These are phyloP conservation scores for Listronotus bonariensis DNA, from an alignment of 1,140 invertebrate genomes.

Conservation along the genomic window DNA sequence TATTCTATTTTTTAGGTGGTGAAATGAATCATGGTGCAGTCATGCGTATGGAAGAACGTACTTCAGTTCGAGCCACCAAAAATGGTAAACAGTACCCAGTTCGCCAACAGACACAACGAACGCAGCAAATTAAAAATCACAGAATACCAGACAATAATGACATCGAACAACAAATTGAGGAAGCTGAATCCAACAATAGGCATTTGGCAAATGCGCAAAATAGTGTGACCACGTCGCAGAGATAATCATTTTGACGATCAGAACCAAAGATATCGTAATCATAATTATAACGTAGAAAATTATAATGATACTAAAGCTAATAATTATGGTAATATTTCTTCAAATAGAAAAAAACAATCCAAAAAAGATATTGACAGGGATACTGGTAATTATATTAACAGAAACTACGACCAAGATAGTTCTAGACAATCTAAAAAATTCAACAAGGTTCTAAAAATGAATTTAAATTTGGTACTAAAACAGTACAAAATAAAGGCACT, in stretches of 20 bases:
- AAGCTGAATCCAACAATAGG: conserved; percentile 31
- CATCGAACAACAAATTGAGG: conserved; percentile 30
- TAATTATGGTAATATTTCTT: not conserved
- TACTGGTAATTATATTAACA: conserved; percentile 17
- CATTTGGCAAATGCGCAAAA: conserved; percentile 33
- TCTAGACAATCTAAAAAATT: conserved; percentile 24
- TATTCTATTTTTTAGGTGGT: conserved; percentile 2
- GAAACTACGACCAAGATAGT: conserved; percentile 7
- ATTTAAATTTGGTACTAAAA: not conserved
- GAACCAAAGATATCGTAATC: not conserved
- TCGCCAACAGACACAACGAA: not conserved
- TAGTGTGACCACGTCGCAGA: not conserved
- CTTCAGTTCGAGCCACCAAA: conserved; percentile 24
- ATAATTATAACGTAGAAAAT: conserved; percentile 16
- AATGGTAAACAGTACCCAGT: conserved; percentile 25
- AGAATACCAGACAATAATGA: conserved; percentile 27
- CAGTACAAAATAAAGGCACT: not conserved
- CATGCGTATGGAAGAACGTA: conserved; percentile 42
- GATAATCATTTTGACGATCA: not conserved
- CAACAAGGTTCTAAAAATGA: conserved; percentile 6
- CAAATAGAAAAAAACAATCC: conserved; percentile 11
- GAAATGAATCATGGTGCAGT: conserved; percentile 40
- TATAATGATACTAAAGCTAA: not conserved
- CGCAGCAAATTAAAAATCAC: conserved; percentile 4
- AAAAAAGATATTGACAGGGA: conserved; percentile 35